Conservation (phyloP, 1,140 invertebrate genomes). For the Drosophila nigromelanica region DNA sequence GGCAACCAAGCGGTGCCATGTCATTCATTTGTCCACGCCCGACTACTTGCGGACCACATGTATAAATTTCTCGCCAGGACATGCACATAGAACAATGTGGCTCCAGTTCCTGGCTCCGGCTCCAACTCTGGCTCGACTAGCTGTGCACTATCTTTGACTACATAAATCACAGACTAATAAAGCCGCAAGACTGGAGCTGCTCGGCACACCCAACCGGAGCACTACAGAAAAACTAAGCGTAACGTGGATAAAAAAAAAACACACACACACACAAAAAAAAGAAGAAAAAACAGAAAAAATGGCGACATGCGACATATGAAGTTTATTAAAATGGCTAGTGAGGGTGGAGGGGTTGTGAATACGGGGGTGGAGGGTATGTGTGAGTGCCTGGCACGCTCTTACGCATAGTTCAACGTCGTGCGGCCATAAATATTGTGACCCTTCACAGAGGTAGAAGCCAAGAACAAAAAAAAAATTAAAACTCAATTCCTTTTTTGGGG, state of each 20-base stretch:
- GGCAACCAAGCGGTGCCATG: constrained; percentile 61
- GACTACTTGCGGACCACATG: constrained; percentile 70
- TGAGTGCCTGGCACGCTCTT: constrained; percentile 38
- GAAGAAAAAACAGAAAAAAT: constrained; percentile 53
- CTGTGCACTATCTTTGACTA: constrained; percentile 77
- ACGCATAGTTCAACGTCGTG: constrained; percentile 80
- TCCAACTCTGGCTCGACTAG: constrained; percentile 37
- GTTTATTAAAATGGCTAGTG: constrained; percentile 79
- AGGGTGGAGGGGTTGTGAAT: constrained; percentile 14
- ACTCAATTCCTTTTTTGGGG: neutral
- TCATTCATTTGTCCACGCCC: constrained; percentile 81
- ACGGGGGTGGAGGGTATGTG: neutral
- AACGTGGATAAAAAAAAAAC: constrained; percentile 49
- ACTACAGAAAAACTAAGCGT: constrained; percentile 37
- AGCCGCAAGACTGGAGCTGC: constrained; percentile 73
- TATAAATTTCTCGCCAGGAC: constrained; percentile 76
- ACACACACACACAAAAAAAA: constrained; percentile 12
- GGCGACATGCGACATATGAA: constrained; percentile 82
- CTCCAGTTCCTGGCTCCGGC: constrained; percentile 6
- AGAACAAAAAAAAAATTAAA: neutral
- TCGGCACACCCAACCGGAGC: constrained; percentile 21
- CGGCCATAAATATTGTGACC: constrained; percentile 76
- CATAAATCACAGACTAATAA: constrained; percentile 82
- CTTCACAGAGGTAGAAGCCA: constrained; percentile 6
- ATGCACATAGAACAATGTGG: constrained; percentile 54